Evolutionary conservation across 2,113 vertebrate genomes (phyloP).

Genomic region (Heterotis niloticus): DNA sequence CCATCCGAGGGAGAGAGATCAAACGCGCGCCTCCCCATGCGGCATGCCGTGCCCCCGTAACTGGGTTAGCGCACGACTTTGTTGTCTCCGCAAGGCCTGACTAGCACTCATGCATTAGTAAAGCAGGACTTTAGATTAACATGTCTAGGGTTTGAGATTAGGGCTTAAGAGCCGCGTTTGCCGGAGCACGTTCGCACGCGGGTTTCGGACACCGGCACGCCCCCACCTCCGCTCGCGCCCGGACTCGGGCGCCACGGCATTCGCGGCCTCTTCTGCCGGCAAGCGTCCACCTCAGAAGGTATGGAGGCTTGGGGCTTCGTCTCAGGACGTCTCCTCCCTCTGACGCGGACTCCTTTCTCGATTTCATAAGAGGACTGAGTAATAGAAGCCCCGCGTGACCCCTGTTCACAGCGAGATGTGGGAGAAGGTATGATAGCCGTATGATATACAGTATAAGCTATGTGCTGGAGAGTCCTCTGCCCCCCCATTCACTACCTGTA

Average conservation of each 20-base stretch:
- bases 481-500: neutral
- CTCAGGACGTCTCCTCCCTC: too few relatives aligned
- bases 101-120: neutral
- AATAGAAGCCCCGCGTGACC: too few relatives aligned
- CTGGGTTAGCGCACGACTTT: neutral
- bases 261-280: too few relatives aligned
- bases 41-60: neutral
- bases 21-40: neutral
- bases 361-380: too few relatives aligned
- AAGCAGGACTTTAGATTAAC: constrained; percentile 12
- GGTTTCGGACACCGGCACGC: neutral
- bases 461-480: too few relatives aligned
- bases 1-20: neutral
- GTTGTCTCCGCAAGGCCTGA: neutral
- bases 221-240: neutral
- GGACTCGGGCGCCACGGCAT: neutral
- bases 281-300: too few relatives aligned
- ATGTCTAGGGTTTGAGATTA: constrained; percentile 18
- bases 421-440: neutral
- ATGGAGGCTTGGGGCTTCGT: too few relatives aligned
- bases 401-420: neutral
- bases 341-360: too few relatives aligned
- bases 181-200: too few relatives aligned
- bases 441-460: neutral
- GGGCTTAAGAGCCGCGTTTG: neutral